phyloP scores from a whole-genome alignment of 2,888 invertebrate genomes.

The Exephanes ischioxanthus region DNA sequence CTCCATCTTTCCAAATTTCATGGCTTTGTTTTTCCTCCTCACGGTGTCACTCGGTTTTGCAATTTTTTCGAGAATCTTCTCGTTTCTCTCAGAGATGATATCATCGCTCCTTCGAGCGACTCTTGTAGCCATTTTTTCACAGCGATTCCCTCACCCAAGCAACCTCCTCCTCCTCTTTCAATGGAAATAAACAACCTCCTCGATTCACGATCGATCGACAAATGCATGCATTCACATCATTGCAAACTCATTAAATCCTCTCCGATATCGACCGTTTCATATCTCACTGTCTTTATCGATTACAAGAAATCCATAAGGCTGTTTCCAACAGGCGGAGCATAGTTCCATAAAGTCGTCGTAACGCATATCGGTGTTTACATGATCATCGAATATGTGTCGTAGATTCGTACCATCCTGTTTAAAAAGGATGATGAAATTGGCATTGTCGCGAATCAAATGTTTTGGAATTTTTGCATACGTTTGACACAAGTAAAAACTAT shows the following conservation, averaged over 20 bases:
- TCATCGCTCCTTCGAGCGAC: no score
- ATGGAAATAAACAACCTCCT: no score
- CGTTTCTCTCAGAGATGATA: no score
- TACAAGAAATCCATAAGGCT: slow-evolving; percentile 75
- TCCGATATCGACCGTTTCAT: slow-evolving; percentile 76
- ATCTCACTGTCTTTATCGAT: slow-evolving; percentile 76
- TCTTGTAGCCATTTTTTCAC: no score
- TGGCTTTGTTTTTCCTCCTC: no score
- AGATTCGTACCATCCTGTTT: slow-evolving; percentile 78
- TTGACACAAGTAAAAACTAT: slow-evolving; percentile 14
- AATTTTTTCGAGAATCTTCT: no score
- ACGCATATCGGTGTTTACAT: slow-evolving; percentile 69
- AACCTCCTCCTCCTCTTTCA: no score
- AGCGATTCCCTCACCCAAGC: no score
- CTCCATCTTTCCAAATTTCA: no score
- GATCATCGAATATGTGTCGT: slow-evolving; percentile 73
- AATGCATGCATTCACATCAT: no score
- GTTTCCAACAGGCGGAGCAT: slow-evolving; percentile 77
- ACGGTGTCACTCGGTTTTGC: no score
- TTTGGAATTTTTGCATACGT: slow-evolving; percentile 34
- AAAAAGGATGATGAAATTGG: slow-evolving; percentile 78
- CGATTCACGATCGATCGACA: no score
- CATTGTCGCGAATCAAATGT: slow-evolving; percentile 38
- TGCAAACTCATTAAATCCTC: slow-evolving; percentile 70
- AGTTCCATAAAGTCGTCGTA: slow-evolving; percentile 74